phyloP scores from a whole-genome alignment of 1,140 invertebrate species.

The Diachasmimorpha longicaudata region DNA sequence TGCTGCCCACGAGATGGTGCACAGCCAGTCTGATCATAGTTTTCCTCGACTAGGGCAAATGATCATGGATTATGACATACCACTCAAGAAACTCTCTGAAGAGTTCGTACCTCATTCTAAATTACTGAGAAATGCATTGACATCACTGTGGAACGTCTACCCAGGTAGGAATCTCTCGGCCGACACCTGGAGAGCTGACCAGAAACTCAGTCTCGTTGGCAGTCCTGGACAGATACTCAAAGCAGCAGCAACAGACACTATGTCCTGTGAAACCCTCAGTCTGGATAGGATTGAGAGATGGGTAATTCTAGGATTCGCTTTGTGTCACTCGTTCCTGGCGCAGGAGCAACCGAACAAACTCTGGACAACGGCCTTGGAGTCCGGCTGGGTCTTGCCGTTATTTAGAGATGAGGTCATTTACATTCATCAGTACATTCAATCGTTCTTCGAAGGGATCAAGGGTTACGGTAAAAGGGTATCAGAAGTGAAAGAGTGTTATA shows the following conservation, averaged over 20 bases:
- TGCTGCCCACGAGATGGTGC: slow-evolving; percentile 95
- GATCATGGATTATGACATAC: slow-evolving; percentile 97
- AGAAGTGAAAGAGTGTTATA: slow-evolving; percentile 95
- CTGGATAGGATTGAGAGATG: slow-evolving; percentile 95
- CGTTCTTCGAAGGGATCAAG: slow-evolving; percentile 95
- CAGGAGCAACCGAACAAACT: slow-evolving; percentile 85
- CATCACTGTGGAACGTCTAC: slow-evolving; percentile 89
- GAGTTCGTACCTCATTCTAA: slow-evolving; percentile 96
- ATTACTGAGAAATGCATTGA: slow-evolving; percentile 81
- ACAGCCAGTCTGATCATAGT: slow-evolving; percentile 88
- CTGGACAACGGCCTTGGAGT: slow-evolving; percentile 90
- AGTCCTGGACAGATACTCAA: slow-evolving; percentile 91
- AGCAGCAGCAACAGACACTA: slow-evolving; percentile 92
- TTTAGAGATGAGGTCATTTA: slow-evolving; percentile 98
- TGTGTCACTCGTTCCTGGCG: slow-evolving; percentile 85
- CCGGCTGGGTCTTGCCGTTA: slow-evolving; percentile 91
- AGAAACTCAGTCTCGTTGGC: slow-evolving; percentile 92
- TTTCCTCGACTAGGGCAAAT: slow-evolving; percentile 95
- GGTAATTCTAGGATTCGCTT: slow-evolving; percentile 93
- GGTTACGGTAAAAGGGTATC: slow-evolving; percentile 90
- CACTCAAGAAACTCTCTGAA: slow-evolving; percentile 94
- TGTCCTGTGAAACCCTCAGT: slow-evolving; percentile 97
- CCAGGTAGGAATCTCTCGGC: slow-evolving; percentile 88
- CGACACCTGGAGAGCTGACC: slow-evolving; percentile 91
- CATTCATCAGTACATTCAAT: slow-evolving; percentile 92